Base-by-base conservation (phyloP, 2,113 vertebrate genomes). In the Oncorhynchus tshawytscha region DNA sequence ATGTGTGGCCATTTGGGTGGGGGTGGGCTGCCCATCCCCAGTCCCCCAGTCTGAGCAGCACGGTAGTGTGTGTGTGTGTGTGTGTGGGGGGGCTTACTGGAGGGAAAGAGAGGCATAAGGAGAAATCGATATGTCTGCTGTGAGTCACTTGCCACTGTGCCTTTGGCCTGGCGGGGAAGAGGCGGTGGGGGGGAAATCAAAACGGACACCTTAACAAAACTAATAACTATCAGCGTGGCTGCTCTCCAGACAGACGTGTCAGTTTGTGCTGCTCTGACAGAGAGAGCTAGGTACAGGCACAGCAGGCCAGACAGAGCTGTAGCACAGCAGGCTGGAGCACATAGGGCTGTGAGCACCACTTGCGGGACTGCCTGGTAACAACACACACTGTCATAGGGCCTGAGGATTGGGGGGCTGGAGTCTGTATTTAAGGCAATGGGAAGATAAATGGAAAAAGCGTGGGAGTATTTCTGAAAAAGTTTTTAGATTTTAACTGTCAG, bases 81-180 rank as follows among this genome's bases (percentile, higher is more conserved):
- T 2, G 25, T 25, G 25, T 25, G 9, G 34, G 18, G 13, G 67
- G 5, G 0, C 24, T 67, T 22, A n/a, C 8, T 51, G 29, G 49
- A 70, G 71, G 51, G 18, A 13, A 34, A 16, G 8, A 9, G 15
- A 49, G 16, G 22, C 5, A 54, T 34, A 82, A 90, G 78, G 73
- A 86, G 85, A 86, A 91, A 92, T 92, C 90, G 76, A 92, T 93
- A 90, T 70, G 75, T 84, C 86, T 88, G 87, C 81, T 77, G 78
- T 88, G 88, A 91, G 78, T 90, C 88, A 90, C 85, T 82, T 75
- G 49, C 64, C 67, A 54, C 66, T 65, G 71, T 64, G 64, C 82
- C 80, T 82, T 72, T 84, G 51, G 80, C 71, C 59, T 59, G 45
- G 72, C 79, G 74, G 49, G 80, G 76, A 4, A 4, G 15, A 2